A percentile compares a stretch with the other conserved stretches of the same genome.
Evolutionary conservation across 2,888 invertebrate genomes (phyloP).

Genomic region (Melanostoma scalare): DNA sequence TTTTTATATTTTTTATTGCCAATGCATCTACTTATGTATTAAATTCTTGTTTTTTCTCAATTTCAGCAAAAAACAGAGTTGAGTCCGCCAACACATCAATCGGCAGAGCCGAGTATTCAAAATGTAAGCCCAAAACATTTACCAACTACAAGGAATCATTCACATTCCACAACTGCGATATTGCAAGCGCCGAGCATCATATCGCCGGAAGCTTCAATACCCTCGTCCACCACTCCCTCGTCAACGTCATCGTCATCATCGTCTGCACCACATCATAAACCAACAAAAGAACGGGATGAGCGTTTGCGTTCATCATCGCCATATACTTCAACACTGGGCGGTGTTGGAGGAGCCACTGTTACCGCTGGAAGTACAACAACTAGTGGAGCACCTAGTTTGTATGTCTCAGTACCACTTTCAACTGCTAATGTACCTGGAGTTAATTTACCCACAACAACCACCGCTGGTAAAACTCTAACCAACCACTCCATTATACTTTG

Average conservation of each 20-base stretch:
- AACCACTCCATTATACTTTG: not conserved
- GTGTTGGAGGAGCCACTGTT: conserved; percentile 48
- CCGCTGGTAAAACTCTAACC: conserved; percentile 48
- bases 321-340: conserved; percentile 59
- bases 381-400: conserved; percentile 83
- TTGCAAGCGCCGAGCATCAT: conserved; percentile 51
- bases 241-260: conserved; percentile 49
- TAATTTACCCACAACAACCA: conserved; percentile 79
- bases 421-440: conserved; percentile 82
- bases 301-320: conserved; percentile 55
- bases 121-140: conserved; percentile 75
- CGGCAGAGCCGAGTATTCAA: conserved; percentile 77
- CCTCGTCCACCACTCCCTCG: conserved; percentile 56
- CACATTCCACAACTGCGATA: conserved; percentile 57
- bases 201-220: conserved; percentile 75
- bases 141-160: conserved; percentile 46
- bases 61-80: conserved; percentile 81
- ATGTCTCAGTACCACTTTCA: conserved; percentile 86
- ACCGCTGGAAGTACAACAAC: conserved; percentile 53
- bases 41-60: conserved; percentile 36
- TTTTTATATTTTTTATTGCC: not conserved
- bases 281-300: conserved; percentile 59
- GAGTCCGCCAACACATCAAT: conserved; percentile 80
- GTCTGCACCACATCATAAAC: conserved; percentile 67
- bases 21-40: too few species aligned